Evolutionary conservation across 1,140 invertebrate species (phyloP).

Genomic region (Brachystomella parvula): DNA sequence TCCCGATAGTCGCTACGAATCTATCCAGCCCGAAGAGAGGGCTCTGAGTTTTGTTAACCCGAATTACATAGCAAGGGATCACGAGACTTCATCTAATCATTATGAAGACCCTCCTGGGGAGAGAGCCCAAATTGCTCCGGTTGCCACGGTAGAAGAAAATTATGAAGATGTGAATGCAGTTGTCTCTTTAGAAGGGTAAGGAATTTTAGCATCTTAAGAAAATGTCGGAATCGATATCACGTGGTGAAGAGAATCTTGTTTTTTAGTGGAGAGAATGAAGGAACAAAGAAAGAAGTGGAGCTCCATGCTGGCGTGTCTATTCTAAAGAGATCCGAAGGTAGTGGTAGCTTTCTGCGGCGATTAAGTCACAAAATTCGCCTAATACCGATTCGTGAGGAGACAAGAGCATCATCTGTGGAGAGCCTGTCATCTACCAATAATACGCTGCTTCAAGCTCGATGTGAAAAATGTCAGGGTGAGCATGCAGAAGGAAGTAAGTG

Average conservation of each 20-base stretch:
- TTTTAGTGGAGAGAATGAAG: not conserved
- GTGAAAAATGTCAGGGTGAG: conserved; percentile 21
- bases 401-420: too few relatives aligned
- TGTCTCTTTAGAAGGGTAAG: too few relatives aligned
- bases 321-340: not conserved
- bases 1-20: not conserved
- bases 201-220: too few relatives aligned
- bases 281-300: not conserved
- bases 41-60: too few relatives aligned
- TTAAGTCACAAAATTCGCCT: conserved; percentile 29
- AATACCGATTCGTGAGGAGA: conserved; percentile 28
- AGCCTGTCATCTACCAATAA: not conserved
- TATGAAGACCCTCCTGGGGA: too few relatives aligned
- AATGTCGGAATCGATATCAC: too few relatives aligned
- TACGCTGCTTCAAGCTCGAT: conserved; percentile 4
- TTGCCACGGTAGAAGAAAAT: too few relatives aligned
- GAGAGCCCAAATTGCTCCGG: too few relatives aligned
- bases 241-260: too few relatives aligned
- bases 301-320: not conserved
- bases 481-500: conserved; percentile 29
- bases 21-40: not conserved
- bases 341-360: conserved; percentile 25
- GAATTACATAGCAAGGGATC: too few relatives aligned
- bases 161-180: too few relatives aligned
- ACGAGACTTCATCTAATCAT: too few relatives aligned